These are phyloP conservation scores for Rhagoletis pomonella DNA, from an alignment of 1,140 invertebrate genomes.

Conservation along the genomic window DNA sequence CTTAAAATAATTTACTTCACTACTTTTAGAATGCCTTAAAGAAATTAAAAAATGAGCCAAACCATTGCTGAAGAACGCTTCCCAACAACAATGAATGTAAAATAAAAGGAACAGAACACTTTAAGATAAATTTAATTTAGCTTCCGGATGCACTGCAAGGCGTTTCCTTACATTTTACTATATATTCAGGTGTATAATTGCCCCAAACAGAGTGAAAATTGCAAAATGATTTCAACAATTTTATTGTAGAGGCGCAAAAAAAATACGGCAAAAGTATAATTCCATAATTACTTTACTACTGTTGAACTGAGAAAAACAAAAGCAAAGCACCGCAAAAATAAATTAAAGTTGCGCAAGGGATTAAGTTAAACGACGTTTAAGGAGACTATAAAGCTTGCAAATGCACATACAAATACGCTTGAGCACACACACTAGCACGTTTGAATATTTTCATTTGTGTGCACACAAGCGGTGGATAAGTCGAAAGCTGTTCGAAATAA, in stretches of 20 bases:
- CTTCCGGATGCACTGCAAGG: not conserved
- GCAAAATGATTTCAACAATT: not conserved
- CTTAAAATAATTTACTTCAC: no score
- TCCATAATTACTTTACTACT: constrained; percentile 26
- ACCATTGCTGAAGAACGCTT: no score
- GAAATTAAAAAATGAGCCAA: no score
- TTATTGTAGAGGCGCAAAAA: not conserved
- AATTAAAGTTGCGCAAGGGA: not conserved
- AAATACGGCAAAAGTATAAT: not conserved
- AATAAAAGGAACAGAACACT: not conserved
- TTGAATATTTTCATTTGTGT: not conserved
- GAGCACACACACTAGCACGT: not conserved
- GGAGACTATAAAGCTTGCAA: not conserved
- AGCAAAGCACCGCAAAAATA: not conserved
- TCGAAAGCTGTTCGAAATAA: not conserved
- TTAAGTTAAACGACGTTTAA: constrained; percentile 23
- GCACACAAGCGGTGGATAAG: not conserved
- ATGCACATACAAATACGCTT: not conserved
- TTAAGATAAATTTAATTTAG: not conserved
- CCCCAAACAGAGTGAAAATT: not conserved
- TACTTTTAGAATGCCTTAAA: no score
- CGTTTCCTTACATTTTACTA: not conserved
- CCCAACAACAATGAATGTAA: not conserved
- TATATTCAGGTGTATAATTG: not conserved
- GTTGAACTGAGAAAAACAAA: not conserved